Evolutionary conservation across 30 jellyfish, hydroid and myxozoan species (phyloP).

Genomic region (Cassiopea xamachana): DNA sequence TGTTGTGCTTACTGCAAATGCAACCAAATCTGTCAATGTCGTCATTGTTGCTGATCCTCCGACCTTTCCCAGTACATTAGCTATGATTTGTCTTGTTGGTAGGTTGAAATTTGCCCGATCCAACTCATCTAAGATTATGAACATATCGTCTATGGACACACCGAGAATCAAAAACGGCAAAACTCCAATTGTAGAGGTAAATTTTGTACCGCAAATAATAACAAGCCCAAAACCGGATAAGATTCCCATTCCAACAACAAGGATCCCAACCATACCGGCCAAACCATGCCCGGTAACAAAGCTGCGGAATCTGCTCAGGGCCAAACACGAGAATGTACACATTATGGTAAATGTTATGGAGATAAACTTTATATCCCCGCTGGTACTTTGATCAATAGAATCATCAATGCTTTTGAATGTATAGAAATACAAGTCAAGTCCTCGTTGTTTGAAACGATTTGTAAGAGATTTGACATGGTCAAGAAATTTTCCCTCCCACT

Average conservation of each 20-base stretch:
- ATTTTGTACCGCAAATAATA: slow-evolving; percentile 10
- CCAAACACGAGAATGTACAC: slow-evolving; percentile 42
- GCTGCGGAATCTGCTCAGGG: slow-evolving; percentile 16
- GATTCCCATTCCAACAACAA: slow-evolving; percentile 49
- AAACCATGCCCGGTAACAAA: slow-evolving; percentile 54
- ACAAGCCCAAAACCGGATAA: slow-evolving; percentile 59
- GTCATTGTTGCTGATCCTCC: slow-evolving; percentile 84
- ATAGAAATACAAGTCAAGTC: slow-evolving; percentile 22
- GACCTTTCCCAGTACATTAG: slow-evolving; percentile 19
- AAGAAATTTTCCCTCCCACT: slow-evolving; percentile 35
- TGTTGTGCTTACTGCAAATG: slow-evolving; percentile 77
- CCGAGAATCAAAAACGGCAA: slow-evolving; percentile 61
- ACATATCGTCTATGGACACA: slow-evolving; percentile 62
- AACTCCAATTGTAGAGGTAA: slow-evolving; percentile 42
- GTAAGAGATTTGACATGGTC: not conserved
- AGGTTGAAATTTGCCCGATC: slow-evolving; percentile 38
- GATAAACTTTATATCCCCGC: slow-evolving; percentile 37
- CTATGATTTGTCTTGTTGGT: slow-evolving; percentile 40
- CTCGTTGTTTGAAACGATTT: not conserved
- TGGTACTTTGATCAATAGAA: slow-evolving; percentile 36
- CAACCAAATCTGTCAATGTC: slow-evolving; percentile 80
- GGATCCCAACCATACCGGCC: slow-evolving; percentile 49
- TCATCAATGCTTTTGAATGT: slow-evolving; percentile 50
- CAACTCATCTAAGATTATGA: slow-evolving; percentile 53
- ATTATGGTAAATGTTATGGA: slow-evolving; percentile 40